Evolutionary conservation across 2,113 vertebrate species (phyloP), one percentile per base, ranked within the genome.

Genomic region (Oenanthe oenanthe): DNA sequence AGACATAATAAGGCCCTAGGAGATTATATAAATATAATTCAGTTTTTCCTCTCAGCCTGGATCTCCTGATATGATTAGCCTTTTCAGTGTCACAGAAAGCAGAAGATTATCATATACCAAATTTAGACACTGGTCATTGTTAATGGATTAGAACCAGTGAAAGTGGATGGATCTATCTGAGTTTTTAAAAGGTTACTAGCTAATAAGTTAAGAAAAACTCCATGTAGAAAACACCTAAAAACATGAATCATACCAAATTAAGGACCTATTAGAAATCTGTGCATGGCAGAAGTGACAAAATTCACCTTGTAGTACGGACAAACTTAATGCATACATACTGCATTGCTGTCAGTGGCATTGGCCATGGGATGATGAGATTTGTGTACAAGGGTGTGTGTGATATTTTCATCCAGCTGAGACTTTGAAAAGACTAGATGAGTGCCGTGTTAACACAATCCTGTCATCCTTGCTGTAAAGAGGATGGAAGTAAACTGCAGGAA

Each of bases 81-180:
- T 95, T 96, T 92, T 92, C 89, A 92, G 80, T 83, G 83, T 79
- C 60, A 65, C 81, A 62, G 67, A 65, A 58, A 92, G 13, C 60
- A 91, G 83, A 82, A 96, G 76, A 96, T 97, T 93, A 94, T 87
- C 45, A 58, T 82, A 57, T 93, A 67, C 93, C 96, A 94, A 96
- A 95, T 96, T 97, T 96, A 95, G 94, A 45, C 61, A 89, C n/a
- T 53, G 71, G 60, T 84, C 68, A 75, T 89, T 96, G 88, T 91
- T 92, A 68, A 61, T 91, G 58, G 73, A 89, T 97, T 96, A 92
- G 72, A 94, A 89, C 68, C 19, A 19, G 47, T 75, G 84, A 89
- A 92, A 95, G 31, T 76, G 45, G 56, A 51, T 58, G 25, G 89
- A 75, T 95, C 58, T 91, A 45, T 92, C 38, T 85, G 62, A 91